phyloP scores from a whole-genome alignment of 2,113 vertebrate genomes.

The Lophochroa leadbeateri region DNA sequence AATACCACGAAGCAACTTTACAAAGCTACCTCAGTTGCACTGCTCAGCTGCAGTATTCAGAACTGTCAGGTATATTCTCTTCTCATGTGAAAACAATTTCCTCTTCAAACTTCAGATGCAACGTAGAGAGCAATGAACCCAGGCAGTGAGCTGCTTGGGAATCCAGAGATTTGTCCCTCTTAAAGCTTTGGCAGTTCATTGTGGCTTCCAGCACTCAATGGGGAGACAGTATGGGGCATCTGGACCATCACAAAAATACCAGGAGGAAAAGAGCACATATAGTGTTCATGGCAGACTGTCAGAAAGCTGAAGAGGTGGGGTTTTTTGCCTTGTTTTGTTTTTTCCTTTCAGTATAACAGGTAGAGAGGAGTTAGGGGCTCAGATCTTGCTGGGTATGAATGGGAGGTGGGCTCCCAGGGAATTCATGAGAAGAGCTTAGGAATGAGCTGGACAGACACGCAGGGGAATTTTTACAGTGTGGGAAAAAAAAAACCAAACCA shows the following conservation, averaged over 20 bases:
- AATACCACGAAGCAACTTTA: neutral
- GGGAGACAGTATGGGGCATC: neutral
- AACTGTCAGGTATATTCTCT: slow-evolving; percentile 52
- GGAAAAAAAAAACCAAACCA: fast-evolving
- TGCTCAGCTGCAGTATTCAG: neutral
- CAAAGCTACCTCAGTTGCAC: neutral
- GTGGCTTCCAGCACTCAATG: neutral
- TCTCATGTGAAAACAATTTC: slow-evolving; percentile 28
- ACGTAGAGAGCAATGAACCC: neutral
- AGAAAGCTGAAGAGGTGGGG: neutral
- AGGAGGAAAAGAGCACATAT: neutral
- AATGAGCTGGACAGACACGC: neutral
- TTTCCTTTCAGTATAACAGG: neutral
- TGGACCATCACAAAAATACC: neutral
- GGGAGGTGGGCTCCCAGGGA: neutral
- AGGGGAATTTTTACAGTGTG: neutral
- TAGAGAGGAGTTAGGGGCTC: neutral
- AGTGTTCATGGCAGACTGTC: neutral
- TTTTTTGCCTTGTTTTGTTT: neutral
- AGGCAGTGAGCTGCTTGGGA: neutral
- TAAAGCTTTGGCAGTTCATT: neutral
- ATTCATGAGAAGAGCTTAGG: neutral
- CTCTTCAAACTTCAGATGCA: slow-evolving; percentile 13
- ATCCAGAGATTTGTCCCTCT: neutral
- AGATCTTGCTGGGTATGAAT: neutral